Evolutionary conservation across 37 sponge, comb jelly and placozoan species (phyloP), one percentile per base, ranked within the genome.

Genomic region (Cladorhizidae sp.): DNA sequence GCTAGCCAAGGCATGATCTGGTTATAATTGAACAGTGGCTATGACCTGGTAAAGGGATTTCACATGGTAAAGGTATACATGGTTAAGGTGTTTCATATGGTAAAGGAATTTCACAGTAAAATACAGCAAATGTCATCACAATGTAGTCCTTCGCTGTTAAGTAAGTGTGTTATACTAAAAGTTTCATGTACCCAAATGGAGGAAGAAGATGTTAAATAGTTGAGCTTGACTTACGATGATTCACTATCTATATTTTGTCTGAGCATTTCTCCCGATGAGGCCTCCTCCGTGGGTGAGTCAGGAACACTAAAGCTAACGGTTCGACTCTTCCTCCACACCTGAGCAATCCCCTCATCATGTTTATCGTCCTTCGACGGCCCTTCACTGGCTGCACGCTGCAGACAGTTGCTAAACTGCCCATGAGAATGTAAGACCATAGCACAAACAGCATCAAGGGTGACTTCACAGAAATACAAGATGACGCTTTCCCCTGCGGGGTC

Each of bases 381-480:
- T 14, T 6, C n/a, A 42, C 31, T 62, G 23, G 67, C 28, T 1
- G 18, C 36, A 41, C 49, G 18, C 22, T 54, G 59, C 26, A 82
- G 85, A 29, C 71, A 22, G 31, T 11, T 43, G 41, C 40, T 39
- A 40, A 85, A 58, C 51, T 70, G 59, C 33, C 28, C 56, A 57
- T 77, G 85, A 58, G 85, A 85, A 0, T 21, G 41, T 5, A 68
- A 3, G 2, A 85, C 71, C 49, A 58, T 40, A 1, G 76, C 55
- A 38, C 49, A 41, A 31, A 85, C 78, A 28, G 58, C 50, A 58
- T 85, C 69, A 23, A 76, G 58, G 25, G 70, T 70, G 36, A 76
- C 26, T 45, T 76, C 62, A 58, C 78, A 85, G 61, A 85, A 75
- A 32, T 76, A 38, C 29, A 29, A 38, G 37, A 85, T 57, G 22